Evolutionary conservation across 2,888 invertebrate species (phyloP), one percentile per base, ranked within the genome.

Genomic region (Serripes groenlandicus): DNA sequence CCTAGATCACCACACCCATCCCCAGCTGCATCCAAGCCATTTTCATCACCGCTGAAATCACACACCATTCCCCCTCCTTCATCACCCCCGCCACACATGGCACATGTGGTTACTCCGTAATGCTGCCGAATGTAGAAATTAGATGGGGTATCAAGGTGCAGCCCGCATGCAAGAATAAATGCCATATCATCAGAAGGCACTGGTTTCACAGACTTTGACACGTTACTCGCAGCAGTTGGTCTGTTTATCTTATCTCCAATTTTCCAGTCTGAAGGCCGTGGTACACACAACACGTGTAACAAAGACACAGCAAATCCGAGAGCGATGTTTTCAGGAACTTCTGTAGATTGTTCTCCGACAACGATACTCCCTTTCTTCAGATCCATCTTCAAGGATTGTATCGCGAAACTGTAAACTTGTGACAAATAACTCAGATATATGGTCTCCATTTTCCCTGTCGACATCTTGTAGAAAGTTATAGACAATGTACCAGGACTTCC

Each of bases 231-330:
- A 18, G 37, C 35, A 4, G 30, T 28, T 0, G 76, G 54, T 70
- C 78, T 72, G 34, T 66, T 66, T 3, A 81, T 79, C 58, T 68
- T 78, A n/a, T 66, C 62, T 3, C 86, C 78, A 21, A 68, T 69
- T 21, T 72, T 87, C 85, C 85, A 85, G 26, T 49, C 75, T 1
- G 72, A 80, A 3, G 80, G 74, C 64, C 95, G 94, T 0, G 95
- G 95, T 88, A 95, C 95, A 87, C 95, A 95, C n/a, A 95, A 92
- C 11, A 95, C 95, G 84, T 95, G 95, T 23, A 95, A 92, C 11
- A 95, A 92, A 26, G 95, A 92, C 15, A 95, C 94, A 68, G 94
- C 92, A 91, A 95, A 95, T 5, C 95, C 94, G 72, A 94, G 88
- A 21, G 95, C 95, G 28, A 95, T 91, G 80, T 95, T 94, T 90